Base-by-base conservation (phyloP, 64 coral and sea anemone genomes). In the Trachythela sp. region DNA sequence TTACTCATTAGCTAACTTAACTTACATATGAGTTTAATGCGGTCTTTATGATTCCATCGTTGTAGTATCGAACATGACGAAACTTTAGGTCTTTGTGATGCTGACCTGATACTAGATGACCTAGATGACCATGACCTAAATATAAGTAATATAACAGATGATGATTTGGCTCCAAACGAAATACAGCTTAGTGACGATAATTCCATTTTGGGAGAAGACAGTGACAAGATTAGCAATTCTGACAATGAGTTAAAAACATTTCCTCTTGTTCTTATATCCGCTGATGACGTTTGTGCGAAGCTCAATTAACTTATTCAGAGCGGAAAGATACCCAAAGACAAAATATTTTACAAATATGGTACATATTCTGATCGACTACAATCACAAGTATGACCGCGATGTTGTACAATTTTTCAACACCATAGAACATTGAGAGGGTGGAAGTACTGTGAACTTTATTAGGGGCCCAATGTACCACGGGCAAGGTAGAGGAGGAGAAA, bases 321-420 rank as follows among this genome's bases (percentile, higher is more conserved):
- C 26, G 88, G 49, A 24, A 49, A 39, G 39, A 36, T 92, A 76
- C 71, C 84, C 1, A 86, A 31, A 59, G 85, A 92, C 85, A 80
- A 54, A 83, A 87, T 92, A 76, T 50, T 86, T 77, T 92, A 92
- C 71, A 92, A 92, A 77, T 32, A 72, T 92, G 41, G 48, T 49
- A 56, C 43, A 86, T 34, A 32, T 58, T 10, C 48, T 54, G 84
- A 92, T 75, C 52, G 68, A 92, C 75, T 51, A 20, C 37, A 24
- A 86, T 56, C 85, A 87, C 31, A 49, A 76, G 36, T 86, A 48
- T 83, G 90, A 86, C 75, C 58, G 72, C 9, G 48, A 86, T 13
- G 40, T 92, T 7, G 85, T 86, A 15, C 41, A 92, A 50, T 94
- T 94, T 48, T 91, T 91, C 41, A 94, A 94, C 89, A 91, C 92